A percentile compares a stretch with the other conserved stretches of the same genome.
Conservation (phyloP, 2,113 vertebrate genomes). For the Hystrix cristata region DNA sequence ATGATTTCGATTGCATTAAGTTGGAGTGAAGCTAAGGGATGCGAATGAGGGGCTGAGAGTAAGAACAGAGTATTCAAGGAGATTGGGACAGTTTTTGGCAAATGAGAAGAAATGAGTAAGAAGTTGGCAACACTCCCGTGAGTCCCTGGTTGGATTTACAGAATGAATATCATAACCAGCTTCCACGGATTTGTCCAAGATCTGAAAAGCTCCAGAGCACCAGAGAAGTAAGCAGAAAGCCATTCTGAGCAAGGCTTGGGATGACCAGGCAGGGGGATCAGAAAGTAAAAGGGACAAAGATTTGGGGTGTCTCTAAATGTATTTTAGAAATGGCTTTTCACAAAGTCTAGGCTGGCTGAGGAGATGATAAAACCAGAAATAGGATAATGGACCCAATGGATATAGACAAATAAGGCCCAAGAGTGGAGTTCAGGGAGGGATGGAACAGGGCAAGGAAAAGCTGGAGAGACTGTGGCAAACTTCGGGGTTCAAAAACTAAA, state of each 20-base stretch:
- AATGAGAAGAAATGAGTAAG: not conserved
- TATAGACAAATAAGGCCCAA: not conserved
- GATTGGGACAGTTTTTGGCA: not conserved
- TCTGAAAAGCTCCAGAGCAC: not conserved
- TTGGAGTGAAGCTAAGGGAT: no score
- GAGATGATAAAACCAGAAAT: not conserved
- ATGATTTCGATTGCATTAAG: not conserved
- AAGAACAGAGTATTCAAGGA: not conserved
- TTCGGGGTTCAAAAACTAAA: not conserved
- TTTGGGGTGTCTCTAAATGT: not conserved
- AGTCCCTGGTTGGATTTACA: not conserved
- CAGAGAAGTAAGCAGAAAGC: not conserved
- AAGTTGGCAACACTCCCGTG: not conserved
- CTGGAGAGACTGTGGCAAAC: not conserved
- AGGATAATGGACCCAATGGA: not conserved
- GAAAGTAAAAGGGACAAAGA: not conserved
- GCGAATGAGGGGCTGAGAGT: not conserved
- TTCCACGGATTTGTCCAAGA: not conserved
- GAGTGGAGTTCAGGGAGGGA: not conserved
- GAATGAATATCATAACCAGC: not conserved
- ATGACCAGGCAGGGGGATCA: not conserved
- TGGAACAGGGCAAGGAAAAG: not conserved
- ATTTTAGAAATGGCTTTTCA: not conserved
- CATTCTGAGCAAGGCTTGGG: no score
- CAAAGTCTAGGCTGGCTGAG: not conserved